Evolutionary conservation across 2,888 invertebrate species (phyloP), one percentile per base, ranked within the genome.

Genomic region (Phortica magna): DNA sequence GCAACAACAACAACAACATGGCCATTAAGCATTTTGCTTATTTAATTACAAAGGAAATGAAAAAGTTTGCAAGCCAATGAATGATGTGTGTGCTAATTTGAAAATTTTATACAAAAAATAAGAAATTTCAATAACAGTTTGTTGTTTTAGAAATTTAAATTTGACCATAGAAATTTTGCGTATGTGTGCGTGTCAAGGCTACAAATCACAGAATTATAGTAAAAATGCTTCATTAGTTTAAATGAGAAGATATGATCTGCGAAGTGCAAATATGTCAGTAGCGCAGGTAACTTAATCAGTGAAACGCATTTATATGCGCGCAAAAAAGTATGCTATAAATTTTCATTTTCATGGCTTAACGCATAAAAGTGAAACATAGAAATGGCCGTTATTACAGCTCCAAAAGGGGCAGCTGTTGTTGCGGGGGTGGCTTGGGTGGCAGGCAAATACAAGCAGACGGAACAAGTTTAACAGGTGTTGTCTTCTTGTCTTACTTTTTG

Each of bases 291-390:
- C 70, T 53, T 53, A 53, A 71, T 43, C 68, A 68, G 68, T 19
- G 22, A 48, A 68, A 68, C 68, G 68, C 68, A 68, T 68, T 68
- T 68, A 31, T 31, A 31, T 31, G 31, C 31, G 1, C 14, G 59
- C 19, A 12, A 59, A 59, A 59, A 59, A 19, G 17, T 9, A 19
- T 83, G 79, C 81, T 85, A 85, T 85, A 85, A 85, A 85, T 88
- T 88, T 88, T 85, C 86, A 85, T 88, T 88, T 88, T 84, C 88
- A 85, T 81, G 87, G 88, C 84, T 81, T 79, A 82, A 83, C 85
- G 85, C 87, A 74, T 74, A 74, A 67, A 74, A 74, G 67, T 67
- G 48, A 57, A 74, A 55, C 67, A 88, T 78, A 68, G 19, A 43
- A 76, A 67, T 70, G 39, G 41, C 57, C 41, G 10, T 10, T 61